These are phyloP conservation scores for Magallana nippona DNA, from an alignment of 2,888 invertebrate genomes.

Conservation along the genomic window DNA sequence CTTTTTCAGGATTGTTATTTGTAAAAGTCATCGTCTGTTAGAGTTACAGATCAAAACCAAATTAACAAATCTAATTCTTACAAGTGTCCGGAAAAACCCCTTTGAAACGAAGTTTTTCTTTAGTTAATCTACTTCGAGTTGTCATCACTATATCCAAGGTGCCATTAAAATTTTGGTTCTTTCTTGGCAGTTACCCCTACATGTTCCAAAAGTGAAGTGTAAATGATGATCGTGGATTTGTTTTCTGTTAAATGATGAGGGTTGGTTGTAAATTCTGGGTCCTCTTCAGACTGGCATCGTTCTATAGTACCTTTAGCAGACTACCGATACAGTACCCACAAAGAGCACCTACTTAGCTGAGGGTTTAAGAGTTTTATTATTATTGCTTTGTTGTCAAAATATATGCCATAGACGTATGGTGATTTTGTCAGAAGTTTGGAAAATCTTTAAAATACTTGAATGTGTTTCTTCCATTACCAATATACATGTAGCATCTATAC, in stretches of 20 bases:
- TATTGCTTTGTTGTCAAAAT: conserved; percentile 3
- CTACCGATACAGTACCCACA: background rate
- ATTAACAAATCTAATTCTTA: too few species aligned
- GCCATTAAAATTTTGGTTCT: too few species aligned
- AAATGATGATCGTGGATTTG: background rate
- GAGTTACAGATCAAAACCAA: too few species aligned
- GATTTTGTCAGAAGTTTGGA: background rate
- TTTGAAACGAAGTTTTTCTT: too few species aligned
- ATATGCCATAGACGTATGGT: background rate
- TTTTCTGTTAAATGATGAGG: conserved; percentile 16
- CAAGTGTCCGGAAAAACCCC: too few species aligned
- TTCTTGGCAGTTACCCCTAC: too few species aligned
- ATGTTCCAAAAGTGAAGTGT: background rate
- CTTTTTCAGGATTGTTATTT: conserved; percentile 1
- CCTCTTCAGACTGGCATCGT: background rate
- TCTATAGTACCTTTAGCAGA: background rate
- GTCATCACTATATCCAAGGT: too few species aligned
- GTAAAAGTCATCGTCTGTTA: conserved; percentile 1
- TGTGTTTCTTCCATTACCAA: too few species aligned
- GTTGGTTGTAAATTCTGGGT: conserved; percentile 2
- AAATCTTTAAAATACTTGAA: background rate
- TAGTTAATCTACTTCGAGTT: too few species aligned
- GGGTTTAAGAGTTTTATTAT: conserved; percentile 25
- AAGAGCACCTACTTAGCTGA: background rate
- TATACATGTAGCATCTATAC: too few species aligned